phyloP scores from a whole-genome alignment of 2,113 vertebrate genomes.

The Hippocampus guttulatus region DNA sequence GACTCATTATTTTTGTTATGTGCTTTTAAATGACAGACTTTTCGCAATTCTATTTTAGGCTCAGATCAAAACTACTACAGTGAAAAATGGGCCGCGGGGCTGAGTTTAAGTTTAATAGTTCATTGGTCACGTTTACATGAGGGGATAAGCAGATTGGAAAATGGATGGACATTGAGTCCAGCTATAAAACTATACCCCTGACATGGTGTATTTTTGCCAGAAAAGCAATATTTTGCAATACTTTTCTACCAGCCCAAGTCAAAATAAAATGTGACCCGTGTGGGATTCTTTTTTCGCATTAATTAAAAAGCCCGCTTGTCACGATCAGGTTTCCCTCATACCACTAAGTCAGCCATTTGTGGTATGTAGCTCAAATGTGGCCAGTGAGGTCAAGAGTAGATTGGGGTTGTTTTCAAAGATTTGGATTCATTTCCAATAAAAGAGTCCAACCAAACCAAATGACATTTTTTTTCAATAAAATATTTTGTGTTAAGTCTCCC shows the following conservation, averaged over 20 bases:
- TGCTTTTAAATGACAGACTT: no score
- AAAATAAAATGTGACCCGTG: neutral
- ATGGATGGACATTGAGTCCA: neutral
- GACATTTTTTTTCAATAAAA: neutral
- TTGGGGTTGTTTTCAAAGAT: neutral
- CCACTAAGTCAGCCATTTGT: conserved; percentile 1
- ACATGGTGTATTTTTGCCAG: neutral
- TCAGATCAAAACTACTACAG: no score
- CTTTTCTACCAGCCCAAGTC: neutral
- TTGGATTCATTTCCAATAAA: neutral
- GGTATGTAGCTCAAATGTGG: conserved; percentile 10
- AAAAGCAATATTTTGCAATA: neutral
- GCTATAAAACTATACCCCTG: neutral
- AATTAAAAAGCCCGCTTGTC: conserved; percentile 8
- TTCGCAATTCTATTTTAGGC: no score
- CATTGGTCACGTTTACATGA: no score
- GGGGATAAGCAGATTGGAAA: no score
- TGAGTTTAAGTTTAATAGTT: no score
- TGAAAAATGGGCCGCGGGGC: no score
- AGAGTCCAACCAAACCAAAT: neutral
- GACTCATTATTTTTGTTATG: no score
- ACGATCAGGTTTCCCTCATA: conserved; percentile 1
- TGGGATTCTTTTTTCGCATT: neutral
- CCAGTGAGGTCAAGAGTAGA: neutral
- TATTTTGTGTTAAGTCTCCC: neutral